Conservation (phyloP, 2,888 invertebrate genomes). For the Catonia carolina region DNA sequence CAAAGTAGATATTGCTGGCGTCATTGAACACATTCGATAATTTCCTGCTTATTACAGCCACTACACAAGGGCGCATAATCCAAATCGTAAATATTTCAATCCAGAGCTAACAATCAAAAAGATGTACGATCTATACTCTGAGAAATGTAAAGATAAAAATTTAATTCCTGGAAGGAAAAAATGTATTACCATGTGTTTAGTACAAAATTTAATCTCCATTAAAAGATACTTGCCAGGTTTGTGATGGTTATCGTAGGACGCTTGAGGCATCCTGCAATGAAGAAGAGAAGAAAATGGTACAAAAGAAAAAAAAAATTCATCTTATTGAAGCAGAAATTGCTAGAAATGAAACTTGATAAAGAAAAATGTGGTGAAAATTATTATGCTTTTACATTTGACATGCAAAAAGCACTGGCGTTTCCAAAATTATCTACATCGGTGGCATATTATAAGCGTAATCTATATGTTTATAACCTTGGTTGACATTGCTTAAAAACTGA, state of each 20-base stretch:
- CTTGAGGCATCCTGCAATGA: conserved; percentile 2
- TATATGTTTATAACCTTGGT: not conserved
- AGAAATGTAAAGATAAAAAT: conserved; percentile 7
- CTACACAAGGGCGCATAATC: conserved; percentile 19
- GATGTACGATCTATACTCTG: conserved; percentile 20
- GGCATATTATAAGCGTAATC: conserved; percentile 2
- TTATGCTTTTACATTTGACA: not conserved
- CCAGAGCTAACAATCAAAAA: conserved; percentile 15
- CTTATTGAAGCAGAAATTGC: conserved; percentile 21
- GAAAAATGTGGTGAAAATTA: not conserved
- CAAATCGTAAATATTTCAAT: conserved; percentile 19
- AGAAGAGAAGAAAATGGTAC: conserved; percentile 15
- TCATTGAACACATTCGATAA: conserved; percentile 13
- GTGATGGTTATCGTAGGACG: conserved; percentile 11
- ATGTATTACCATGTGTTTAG: conserved; percentile 17
- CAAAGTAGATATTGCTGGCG: conserved; percentile 12
- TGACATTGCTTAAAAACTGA: not conserved
- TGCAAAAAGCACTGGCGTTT: not conserved
- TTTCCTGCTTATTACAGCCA: conserved; percentile 15
- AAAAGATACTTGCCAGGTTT: conserved; percentile 19
- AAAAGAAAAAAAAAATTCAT: conserved; percentile 18
- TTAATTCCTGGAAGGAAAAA: conserved; percentile 12
- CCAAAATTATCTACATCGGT: conserved; percentile 1
- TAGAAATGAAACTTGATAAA: conserved; percentile 8
- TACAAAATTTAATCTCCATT: conserved; percentile 15